Percentiles rank a stretch among this genome's conserved stretches.
Evolutionary conservation across 2,797 vertebrate species (phyloP).

Genomic region (Coluber constrictor): DNA sequence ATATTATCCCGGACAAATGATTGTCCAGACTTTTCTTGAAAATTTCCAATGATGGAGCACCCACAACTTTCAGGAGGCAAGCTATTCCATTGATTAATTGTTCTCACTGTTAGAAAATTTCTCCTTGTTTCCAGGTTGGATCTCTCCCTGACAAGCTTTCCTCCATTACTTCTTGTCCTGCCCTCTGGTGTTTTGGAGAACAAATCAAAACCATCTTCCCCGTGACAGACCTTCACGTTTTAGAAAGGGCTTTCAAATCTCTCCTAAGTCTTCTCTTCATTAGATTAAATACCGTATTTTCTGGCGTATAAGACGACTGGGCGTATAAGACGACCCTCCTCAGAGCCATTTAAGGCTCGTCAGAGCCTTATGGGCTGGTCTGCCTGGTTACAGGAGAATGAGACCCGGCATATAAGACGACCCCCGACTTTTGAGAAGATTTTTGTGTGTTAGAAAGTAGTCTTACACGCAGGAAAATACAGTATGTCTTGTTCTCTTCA

Average conservation of each 20-base stretch:
- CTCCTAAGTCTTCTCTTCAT: not conserved
- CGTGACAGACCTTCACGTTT: not conserved
- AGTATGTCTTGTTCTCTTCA: not conserved
- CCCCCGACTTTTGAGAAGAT: too few species aligned
- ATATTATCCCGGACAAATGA: too few species aligned
- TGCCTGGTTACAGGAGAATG: too few species aligned
- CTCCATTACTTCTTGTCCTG: not conserved
- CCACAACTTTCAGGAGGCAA: not conserved
- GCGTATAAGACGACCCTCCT: too few species aligned
- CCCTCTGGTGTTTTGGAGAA: not conserved
- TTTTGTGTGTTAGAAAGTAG: too few species aligned
- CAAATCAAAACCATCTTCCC: not conserved
- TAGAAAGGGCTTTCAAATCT: not conserved
- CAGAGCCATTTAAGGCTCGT: too few species aligned
- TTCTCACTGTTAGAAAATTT: not conserved
- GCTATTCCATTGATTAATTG: not conserved
- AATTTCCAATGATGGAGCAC: not conserved
- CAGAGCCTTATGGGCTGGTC: too few species aligned
- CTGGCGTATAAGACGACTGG: too few species aligned
- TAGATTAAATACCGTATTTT: not conserved
- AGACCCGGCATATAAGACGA: too few species aligned
- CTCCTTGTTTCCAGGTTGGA: not conserved
- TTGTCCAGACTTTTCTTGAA: not conserved
- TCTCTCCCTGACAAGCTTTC: not conserved
- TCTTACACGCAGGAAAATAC: too few species aligned